phyloP scores from a whole-genome alignment of 2,113 vertebrate genomes.

The Pica pica region DNA sequence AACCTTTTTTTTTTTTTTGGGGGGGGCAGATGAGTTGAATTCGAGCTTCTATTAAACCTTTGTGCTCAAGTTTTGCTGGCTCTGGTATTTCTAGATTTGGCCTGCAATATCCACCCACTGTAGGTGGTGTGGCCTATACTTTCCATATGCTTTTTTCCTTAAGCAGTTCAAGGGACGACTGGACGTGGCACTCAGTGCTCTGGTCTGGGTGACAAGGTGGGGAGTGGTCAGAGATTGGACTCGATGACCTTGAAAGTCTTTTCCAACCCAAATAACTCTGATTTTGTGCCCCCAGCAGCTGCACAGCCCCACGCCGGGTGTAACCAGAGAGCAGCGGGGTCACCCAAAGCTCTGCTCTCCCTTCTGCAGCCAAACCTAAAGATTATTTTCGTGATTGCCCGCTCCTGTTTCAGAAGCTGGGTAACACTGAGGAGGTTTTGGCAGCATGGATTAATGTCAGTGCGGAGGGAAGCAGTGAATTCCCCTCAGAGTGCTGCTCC shows the following conservation, averaged over 20 bases:
- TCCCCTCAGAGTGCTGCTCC: not conserved
- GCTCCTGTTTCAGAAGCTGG: not conserved
- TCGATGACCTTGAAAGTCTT: not conserved
- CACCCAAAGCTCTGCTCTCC: not conserved
- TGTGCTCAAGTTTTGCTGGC: not conserved
- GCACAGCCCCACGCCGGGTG: fast-evolving
- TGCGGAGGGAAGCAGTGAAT: not conserved
- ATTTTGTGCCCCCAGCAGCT: not conserved
- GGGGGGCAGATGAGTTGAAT: not conserved
- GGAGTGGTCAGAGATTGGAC: not conserved
- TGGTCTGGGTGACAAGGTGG: not conserved
- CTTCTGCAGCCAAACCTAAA: not conserved
- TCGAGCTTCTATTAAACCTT: not conserved
- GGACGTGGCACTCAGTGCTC: not conserved
- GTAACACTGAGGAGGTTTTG: not conserved
- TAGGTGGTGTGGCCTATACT: fast-evolving
- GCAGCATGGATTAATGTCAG: fast-evolving
- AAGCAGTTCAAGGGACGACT: fast-evolving
- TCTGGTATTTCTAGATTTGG: not conserved
- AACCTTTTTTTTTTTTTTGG: not conserved
- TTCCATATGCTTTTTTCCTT: not conserved
- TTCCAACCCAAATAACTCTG: fast-evolving
- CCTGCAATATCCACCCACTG: fast-evolving
- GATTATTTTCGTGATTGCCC: not conserved
- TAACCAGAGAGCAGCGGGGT: fast-evolving